Base-by-base conservation (phyloP, 2,113 vertebrate species). In the Gnathonemus longibarbis region DNA sequence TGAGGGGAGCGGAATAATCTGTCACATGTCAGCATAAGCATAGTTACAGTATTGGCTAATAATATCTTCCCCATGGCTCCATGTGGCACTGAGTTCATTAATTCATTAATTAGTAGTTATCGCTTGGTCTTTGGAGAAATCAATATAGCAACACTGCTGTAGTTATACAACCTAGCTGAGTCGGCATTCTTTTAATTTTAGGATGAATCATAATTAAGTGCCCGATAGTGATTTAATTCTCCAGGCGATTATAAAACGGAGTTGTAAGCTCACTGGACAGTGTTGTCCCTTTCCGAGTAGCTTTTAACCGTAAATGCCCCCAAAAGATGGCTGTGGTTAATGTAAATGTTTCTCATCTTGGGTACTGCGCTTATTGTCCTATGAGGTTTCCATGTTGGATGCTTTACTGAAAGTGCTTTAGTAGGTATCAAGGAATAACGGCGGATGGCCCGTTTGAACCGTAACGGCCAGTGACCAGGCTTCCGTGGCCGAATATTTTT, bases 31-130 rank as follows among this genome's bases (percentile, higher is more conserved):
- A 35, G 35, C 13, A 42, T 80, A 19, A 80, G 74, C 74, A 42
- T 80, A 80, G 74, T 42, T 42, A 42, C 74, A 15, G 17, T 42
- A 42, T 42, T 80, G 74, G 74, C 74, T 80, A 8, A 19, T 80
- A 42, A 80, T 70, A 31, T 70, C 13, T 80, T 80, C 74, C 74
- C 74, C 35, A 39, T 42, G 13, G 35, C 74, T 42, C 74, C 35
- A 80, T 19, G 39, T 42, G 74, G 15, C 74, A 10, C 46, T 85
- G 8, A 85, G 39, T 49, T 85, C 8, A 49, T 85, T 24, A 46
- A 24, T 85, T 85, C 46, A 49, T 85, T 80, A 45, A 85, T 85
- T 85, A 49, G 83, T 85, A 85, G 83, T 49, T 46, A 85, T 48
- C 21, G 2, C 39, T 84, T 45, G 21, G 77, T 84, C 77, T 46